Evolutionary conservation across 1,140 invertebrate genomes (phyloP).

Genomic region (Adelges cooleyi): DNA sequence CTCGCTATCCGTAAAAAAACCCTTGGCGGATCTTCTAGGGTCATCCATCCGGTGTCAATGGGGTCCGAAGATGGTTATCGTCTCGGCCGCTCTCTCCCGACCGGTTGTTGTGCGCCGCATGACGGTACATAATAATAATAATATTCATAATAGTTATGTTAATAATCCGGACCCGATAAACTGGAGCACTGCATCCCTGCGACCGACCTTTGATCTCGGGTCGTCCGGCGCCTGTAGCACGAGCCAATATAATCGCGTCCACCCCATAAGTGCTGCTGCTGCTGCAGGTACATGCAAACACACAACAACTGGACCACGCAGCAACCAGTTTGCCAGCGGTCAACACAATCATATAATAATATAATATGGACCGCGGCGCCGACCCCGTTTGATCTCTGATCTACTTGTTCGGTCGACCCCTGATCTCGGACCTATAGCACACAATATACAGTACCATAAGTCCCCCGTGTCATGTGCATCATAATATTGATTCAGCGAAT

Average conservation of each 20-base stretch:
- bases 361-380: not conserved
- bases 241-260: not conserved
- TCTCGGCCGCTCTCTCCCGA: not conserved
- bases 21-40: not conserved
- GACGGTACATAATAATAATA: too few species aligned
- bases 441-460: too few species aligned
- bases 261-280: too few species aligned
- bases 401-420: not conserved
- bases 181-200: constrained; percentile 10
- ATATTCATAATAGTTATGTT: not conserved
- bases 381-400: not conserved
- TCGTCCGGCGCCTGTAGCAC: not conserved
- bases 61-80: constrained; percentile 7
- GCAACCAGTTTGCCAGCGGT: not conserved
- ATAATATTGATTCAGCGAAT: too few species aligned
- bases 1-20: not conserved
- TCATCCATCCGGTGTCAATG: not conserved
- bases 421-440: not conserved
- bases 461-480: too few species aligned
- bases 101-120: not conserved
- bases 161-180: not conserved
- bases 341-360: not conserved
- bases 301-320: constrained; percentile 7
- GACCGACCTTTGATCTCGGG: not conserved
- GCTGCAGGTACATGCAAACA: not conserved